A percentile compares a stretch with the other conserved stretches of the same genome.
These are phyloP conservation scores for Chascanopsetta lugubris DNA, from an alignment of 2,113 vertebrate species.

Conservation along the genomic window DNA sequence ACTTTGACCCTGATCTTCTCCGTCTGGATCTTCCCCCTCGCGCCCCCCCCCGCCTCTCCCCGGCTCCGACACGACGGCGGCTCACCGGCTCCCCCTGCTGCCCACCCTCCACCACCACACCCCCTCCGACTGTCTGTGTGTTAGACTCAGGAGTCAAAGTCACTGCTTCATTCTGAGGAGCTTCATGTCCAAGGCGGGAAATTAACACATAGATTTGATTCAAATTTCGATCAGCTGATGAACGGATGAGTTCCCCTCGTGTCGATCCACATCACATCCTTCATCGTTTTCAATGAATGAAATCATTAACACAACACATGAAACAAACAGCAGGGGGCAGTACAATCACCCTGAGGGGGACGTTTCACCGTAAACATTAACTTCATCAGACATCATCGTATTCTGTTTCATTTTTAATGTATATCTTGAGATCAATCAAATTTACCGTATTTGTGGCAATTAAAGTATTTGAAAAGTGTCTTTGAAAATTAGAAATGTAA, in stretches of 20 bases:
- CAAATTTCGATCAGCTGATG: not conserved
- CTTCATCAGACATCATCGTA: too few species aligned
- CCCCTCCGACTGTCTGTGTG: constrained; percentile 28
- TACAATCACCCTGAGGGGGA: too few species aligned
- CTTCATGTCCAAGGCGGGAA: constrained; percentile 49
- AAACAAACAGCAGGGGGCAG: not conserved
- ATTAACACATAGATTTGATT: constrained; percentile 1
- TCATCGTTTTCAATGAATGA: too few species aligned
- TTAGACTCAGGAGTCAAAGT: constrained; percentile 2
- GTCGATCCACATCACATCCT: not conserved
- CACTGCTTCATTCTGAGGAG: constrained; percentile 17
- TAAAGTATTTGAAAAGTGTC: too few species aligned
- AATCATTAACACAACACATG: too few species aligned
- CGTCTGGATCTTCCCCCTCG: constrained; percentile 36
- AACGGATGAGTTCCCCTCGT: not conserved
- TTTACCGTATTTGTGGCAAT: too few species aligned
- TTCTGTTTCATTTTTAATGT: too few species aligned
- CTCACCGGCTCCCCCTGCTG: not conserved
- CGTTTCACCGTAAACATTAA: too few species aligned
- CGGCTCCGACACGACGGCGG: constrained; percentile 1
- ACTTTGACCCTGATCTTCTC: constrained; percentile 41
- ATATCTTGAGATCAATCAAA: too few species aligned
- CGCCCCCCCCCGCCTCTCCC: constrained; percentile 12
- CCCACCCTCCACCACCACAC: constrained; percentile 9
- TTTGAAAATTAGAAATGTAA: too few species aligned